Percentiles rank a stretch among this genome's conserved stretches.
Evolutionary conservation across 2,888 invertebrate genomes (phyloP).

Genomic region (Pristionchus maxplancki): DNA sequence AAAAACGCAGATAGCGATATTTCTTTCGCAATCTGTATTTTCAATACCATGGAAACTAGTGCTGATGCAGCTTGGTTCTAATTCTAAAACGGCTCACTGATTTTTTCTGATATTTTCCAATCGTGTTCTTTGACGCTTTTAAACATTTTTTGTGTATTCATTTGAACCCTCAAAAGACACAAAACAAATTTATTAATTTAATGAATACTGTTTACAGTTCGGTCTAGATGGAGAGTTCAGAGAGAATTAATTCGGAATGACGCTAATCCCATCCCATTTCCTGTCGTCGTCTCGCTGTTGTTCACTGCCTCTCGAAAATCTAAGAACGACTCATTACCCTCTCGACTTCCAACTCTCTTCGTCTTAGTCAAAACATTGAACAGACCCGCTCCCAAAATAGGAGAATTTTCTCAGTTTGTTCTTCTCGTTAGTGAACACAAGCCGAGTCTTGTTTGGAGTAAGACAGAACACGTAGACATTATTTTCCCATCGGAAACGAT

Average conservation of each 20-base stretch:
- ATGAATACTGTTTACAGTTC: too few relatives aligned
- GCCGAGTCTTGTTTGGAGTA: not conserved
- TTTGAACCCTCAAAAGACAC: too few relatives aligned
- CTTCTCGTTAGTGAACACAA: conserved; percentile 41
- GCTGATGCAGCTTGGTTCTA: too few relatives aligned
- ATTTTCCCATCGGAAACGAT: not conserved
- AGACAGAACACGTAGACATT: not conserved
- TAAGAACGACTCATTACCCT: conserved; percentile 44
- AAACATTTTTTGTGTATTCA: too few relatives aligned
- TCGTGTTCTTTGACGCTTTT: too few relatives aligned
- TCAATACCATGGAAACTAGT: too few relatives aligned
- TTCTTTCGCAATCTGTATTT: too few relatives aligned
- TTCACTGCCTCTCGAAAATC: conserved; percentile 39
- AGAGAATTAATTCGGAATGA: conserved; percentile 5
- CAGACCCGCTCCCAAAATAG: not conserved
- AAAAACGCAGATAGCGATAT: too few relatives aligned
- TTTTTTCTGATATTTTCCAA: too few relatives aligned
- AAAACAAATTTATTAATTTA: too few relatives aligned
- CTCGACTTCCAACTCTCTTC: not conserved
- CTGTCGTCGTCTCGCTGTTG: conserved; percentile 32
- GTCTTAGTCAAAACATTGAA: not conserved
- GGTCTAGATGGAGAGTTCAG: not conserved
- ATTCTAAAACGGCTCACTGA: too few relatives aligned
- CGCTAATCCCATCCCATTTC: not conserved
- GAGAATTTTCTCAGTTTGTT: conserved; percentile 15